Base-by-base conservation (phyloP, 2,797 vertebrate species). In the Argyrosomus regius region DNA sequence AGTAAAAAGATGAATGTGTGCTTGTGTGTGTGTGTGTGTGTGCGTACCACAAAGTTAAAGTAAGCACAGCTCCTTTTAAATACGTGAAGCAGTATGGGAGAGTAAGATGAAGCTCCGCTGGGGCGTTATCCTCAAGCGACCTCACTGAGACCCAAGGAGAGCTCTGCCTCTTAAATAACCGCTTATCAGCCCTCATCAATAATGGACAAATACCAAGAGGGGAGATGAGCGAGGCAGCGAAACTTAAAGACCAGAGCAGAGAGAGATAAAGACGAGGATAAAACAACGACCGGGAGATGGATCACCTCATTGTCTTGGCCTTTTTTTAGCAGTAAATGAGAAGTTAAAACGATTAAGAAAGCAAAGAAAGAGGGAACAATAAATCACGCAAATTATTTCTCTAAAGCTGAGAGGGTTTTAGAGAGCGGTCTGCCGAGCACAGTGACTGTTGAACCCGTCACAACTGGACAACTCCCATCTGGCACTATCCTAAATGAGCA, bases 111-210 rank as follows among this genome's bases (percentile, higher is more conserved):
- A 77, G 70, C 77, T 77, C 67, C 43, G 3, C 69, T 45, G 58
- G 45, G 64, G 62, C 5, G 1, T 43, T 82, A 77, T 91, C 87
- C 88, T 85, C 56, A 78, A 72, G 70, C 12, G 67, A 88, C 88
- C 74, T 84, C 49, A 41, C 4, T 26, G 65, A 62, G 73, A 76
- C 71, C 52, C 61, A 79, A 85, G 58, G 60, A 80, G 74, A 85
- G 62, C 28, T 1, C 60, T 81, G 69, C 77, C 78, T 90, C 81
- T 85, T 92, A 89, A 91, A 87, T 80, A 86, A 88, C 77, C 50
- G 43, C 81, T 83, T 84, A 92, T 89, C 88, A 78, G 71, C 57
- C 62, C 81, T 83, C 83, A 91, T 93, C 70, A 92, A 92, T 93
- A 83, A 92, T 92, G 66, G 75, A 91, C 69, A 69, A 70, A 80